phyloP scores from a whole-genome alignment of 2,888 invertebrate species.

The Noctua janthina region DNA sequence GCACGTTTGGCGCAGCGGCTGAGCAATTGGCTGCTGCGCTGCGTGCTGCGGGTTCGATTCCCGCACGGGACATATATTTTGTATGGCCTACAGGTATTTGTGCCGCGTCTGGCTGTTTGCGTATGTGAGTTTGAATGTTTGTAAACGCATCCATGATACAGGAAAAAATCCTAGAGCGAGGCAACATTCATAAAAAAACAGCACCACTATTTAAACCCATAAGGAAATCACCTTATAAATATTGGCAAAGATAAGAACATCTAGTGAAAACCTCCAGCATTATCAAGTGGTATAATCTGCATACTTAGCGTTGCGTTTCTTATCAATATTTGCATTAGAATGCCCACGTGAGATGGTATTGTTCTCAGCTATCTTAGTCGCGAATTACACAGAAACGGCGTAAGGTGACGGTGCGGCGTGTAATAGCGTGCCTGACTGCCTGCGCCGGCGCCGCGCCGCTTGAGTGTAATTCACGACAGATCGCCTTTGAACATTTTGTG shows the following conservation, averaged over 20 bases:
- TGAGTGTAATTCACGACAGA: too few relatives aligned
- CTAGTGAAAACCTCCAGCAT: neutral
- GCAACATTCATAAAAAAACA: neutral
- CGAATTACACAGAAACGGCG: too few relatives aligned
- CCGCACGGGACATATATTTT: neutral
- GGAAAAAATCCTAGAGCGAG: neutral
- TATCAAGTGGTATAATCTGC: slow-evolving; percentile 37
- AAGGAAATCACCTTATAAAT: slow-evolving; percentile 20
- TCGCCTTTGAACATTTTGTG: too few relatives aligned
- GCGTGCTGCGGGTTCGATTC: neutral
- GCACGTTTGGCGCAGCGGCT: neutral
- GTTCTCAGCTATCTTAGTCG: slow-evolving; percentile 12
- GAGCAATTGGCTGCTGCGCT: neutral
- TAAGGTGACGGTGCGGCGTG: too few relatives aligned
- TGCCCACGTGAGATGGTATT: slow-evolving; percentile 24
- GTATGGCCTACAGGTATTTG: neutral
- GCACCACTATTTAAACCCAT: too few relatives aligned
- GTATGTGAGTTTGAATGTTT: neutral
- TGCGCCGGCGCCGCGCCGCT: too few relatives aligned
- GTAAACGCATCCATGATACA: neutral
- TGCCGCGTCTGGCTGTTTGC: neutral
- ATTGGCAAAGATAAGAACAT: slow-evolving; percentile 13
- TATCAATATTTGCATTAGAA: slow-evolving; percentile 38
- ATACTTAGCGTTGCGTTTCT: slow-evolving; percentile 36
- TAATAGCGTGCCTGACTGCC: too few relatives aligned